A percentile compares a stretch with the other conserved stretches of the same genome.
These are phyloP conservation scores for Zaprionus ghesquierei DNA, from an alignment of 1,140 invertebrate species.

Conservation along the genomic window DNA sequence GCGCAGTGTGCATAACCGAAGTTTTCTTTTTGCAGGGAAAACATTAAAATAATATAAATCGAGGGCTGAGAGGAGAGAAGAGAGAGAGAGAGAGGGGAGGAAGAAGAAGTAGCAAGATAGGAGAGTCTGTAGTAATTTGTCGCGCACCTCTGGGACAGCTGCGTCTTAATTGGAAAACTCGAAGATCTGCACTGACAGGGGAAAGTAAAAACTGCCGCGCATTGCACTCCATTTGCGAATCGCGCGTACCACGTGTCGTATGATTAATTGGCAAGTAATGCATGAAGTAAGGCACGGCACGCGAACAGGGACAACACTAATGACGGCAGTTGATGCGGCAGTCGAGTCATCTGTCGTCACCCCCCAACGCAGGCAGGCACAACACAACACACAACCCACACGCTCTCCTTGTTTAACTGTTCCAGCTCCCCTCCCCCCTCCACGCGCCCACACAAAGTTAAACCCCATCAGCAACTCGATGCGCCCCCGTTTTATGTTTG, in stretches of 20 bases:
- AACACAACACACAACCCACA: neutral
- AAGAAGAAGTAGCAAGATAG: neutral
- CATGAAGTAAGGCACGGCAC: neutral
- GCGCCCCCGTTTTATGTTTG: constrained; percentile 9
- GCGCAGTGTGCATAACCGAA: constrained; percentile 62
- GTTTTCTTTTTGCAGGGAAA: constrained; percentile 1
- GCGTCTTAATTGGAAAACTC: neutral
- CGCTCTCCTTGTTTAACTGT: too few relatives aligned
- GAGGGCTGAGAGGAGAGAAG: neutral
- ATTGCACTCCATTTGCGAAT: neutral
- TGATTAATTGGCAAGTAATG: constrained; percentile 37
- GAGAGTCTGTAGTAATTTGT: neutral
- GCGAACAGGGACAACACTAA: constrained; percentile 18
- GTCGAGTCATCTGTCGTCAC: neutral
- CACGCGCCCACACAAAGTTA: neutral
- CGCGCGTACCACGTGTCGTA: constrained; percentile 2
- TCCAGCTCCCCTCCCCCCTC: neutral
- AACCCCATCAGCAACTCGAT: neutral
- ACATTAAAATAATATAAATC: constrained; percentile 17
- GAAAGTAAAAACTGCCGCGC: neutral
- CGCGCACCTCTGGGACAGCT: neutral
- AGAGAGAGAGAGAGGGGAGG: neutral
- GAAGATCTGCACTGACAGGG: neutral
- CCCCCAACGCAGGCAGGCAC: neutral
- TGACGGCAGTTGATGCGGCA: neutral